Evolutionary conservation across 2,113 vertebrate species (phyloP).

Genomic region (Pelmatolapia mariae): DNA sequence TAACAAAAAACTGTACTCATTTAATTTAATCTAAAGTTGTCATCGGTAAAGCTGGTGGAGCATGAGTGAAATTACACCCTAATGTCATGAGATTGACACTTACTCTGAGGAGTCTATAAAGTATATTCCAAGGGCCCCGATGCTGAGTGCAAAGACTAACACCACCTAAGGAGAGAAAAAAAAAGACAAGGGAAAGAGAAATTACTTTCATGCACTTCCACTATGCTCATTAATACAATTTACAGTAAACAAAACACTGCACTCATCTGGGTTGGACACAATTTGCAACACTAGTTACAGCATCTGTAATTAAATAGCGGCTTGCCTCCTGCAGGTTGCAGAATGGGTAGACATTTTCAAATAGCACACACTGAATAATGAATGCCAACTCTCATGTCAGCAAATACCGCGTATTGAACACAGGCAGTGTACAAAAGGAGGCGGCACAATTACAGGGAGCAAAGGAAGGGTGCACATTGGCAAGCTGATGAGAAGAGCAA

Average conservation of each 20-base stretch:
- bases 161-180: slow-evolving; percentile 83
- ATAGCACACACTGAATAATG: slow-evolving; percentile 30
- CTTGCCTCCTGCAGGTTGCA: neutral
- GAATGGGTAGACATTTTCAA: neutral
- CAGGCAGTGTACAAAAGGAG: neutral
- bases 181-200: slow-evolving; percentile 4
- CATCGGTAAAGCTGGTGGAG: neutral
- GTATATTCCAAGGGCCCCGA: slow-evolving; percentile 99
- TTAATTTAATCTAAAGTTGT: neutral
- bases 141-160: slow-evolving; percentile 98
- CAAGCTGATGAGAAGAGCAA: neutral
- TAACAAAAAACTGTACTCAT: neutral
- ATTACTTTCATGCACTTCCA: neutral
- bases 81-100: slow-evolving; percentile 53
- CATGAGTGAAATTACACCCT: neutral
- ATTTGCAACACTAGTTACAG: neutral
- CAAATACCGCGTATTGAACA: neutral
- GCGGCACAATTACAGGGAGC: neutral
- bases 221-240: neutral
- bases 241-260: neutral
- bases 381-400: slow-evolving; percentile 18
- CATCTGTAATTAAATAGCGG: slow-evolving; percentile 26
- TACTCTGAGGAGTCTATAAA: slow-evolving; percentile 98
- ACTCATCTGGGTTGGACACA: neutral
- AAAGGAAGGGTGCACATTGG: neutral